A percentile compares a stretch with the other conserved stretches of the same genome.
Conservation (phyloP, 2,113 vertebrate genomes). For the Sarotherodon lohbergeri region DNA sequence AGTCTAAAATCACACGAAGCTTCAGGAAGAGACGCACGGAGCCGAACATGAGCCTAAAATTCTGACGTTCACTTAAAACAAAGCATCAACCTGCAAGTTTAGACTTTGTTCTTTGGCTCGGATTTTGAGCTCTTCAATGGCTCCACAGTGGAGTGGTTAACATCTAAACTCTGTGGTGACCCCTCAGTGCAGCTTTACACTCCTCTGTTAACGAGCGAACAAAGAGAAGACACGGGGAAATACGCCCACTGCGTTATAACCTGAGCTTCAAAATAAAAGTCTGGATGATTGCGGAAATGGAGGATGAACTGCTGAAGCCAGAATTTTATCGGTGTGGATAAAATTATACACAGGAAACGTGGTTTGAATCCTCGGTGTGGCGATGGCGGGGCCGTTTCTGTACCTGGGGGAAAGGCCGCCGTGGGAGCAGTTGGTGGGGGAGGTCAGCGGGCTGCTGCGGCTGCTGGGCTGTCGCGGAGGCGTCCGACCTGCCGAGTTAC, state of each 20-base stretch:
- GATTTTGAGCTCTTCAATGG: neutral
- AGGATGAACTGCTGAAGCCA: neutral
- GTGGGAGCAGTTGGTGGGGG: slow-evolving; percentile 85
- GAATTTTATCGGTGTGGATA: neutral
- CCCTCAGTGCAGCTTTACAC: neutral
- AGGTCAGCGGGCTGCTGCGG: slow-evolving; percentile 88
- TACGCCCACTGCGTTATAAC: neutral
- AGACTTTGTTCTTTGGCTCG: neutral
- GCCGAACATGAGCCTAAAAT: neutral
- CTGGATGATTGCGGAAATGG: neutral
- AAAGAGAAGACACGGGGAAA: neutral
- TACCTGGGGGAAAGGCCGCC: slow-evolving; percentile 65
- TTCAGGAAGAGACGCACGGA: neutral
- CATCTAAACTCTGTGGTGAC: neutral
- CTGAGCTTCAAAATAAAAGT: neutral
- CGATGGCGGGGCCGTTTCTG: neutral
- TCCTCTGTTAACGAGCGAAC: neutral
- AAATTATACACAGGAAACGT: neutral
- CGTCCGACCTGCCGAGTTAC: slow-evolving; percentile 79
- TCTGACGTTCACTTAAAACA: neutral
- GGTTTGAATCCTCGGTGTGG: neutral
- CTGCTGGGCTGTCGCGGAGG: slow-evolving; percentile 80
- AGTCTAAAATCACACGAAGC: neutral
- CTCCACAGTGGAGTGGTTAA: neutral
- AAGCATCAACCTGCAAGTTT: neutral